A percentile compares a stretch with the other conserved stretches of the same genome.
phyloP scores from a whole-genome alignment of 2,888 invertebrate genomes.

The Xestia sexstrigata region DNA sequence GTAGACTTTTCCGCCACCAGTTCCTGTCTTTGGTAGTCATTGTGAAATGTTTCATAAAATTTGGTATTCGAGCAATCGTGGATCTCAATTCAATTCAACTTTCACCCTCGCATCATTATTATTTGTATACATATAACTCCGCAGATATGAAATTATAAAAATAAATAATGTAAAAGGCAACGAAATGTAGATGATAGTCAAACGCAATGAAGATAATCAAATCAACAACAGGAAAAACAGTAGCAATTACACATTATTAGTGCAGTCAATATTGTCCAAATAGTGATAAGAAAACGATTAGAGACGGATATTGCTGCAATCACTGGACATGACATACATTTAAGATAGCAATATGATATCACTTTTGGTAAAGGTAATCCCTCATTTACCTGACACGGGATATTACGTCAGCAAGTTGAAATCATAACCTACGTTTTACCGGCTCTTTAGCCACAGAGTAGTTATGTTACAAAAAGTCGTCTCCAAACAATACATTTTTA shows the following conservation, averaged over 20 bases:
- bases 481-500: background rate
- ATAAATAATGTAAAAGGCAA: background rate
- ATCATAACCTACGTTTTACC: background rate
- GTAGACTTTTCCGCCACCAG: too few species aligned
- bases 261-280: conserved; percentile 23
- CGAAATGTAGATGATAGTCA: background rate
- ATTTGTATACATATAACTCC: too few species aligned
- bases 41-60: too few species aligned
- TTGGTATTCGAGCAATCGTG: background rate
- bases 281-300: conserved; percentile 19
- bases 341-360: conserved; percentile 25
- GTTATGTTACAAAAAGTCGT: background rate
- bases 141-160: too few species aligned
- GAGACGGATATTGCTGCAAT: conserved; percentile 28
- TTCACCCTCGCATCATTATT: background rate
- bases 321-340: background rate
- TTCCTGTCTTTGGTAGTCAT: too few species aligned
- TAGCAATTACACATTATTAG: conserved; percentile 1
- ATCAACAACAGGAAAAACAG: conserved; percentile 29
- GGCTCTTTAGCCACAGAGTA: too few species aligned
- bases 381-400: conserved; percentile 16
- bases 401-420: conserved; percentile 31
- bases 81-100: background rate
- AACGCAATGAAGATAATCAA: conserved; percentile 1
- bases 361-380: conserved; percentile 18